Base-by-base conservation (phyloP, 1,140 invertebrate species). In the Sitobion miscanthi region DNA sequence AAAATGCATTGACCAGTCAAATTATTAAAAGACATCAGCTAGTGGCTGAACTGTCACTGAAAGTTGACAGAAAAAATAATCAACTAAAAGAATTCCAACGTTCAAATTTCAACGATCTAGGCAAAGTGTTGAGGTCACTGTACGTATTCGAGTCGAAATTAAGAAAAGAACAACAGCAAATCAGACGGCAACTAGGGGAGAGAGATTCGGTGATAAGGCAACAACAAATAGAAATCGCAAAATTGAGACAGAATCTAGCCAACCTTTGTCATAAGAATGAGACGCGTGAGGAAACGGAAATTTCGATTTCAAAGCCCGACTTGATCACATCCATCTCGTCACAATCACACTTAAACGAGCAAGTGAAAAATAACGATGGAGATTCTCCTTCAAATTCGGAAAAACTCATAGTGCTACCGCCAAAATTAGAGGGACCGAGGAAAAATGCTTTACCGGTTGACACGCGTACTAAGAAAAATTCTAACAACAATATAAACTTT, bases 81-180 rank as follows among this genome's bases (percentile, higher is more conserved):
- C 96, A 96, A 94, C 96, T 96, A 91, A 95, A 96, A 35, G 96
- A 96, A 49, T 96, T 97, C 94, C 96, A 96, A 89, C 95, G 95
- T 2, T 96, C 96, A 94, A 97, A 97, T 94, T 95, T 97, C 9
- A 96, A 96, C 3, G 96, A 96, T 92, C 35, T 93, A 52, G 91
- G 91, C 1, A 57, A 45, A 42, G 96, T 97, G 30, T 95, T 97
- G 7, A 96, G 97, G 25, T 97, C 97, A 3, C 95, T 98, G 47
- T 95, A 97, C 23, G 95, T 97, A 38, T 96, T 97, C 30, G 97
- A 98, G 94, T 96, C 97, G 0, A 95, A 97, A n/a, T 95, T 97
- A 6, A 96, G 96, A n/a, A 96, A 97, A 94, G 97, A 98, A 95
- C 97, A 97, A 94, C 97, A 97, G 94, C 96, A 96, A 94, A 97